Evolutionary conservation across 2,113 vertebrate genomes (phyloP).

Genomic region (Prietella phreatophila): DNA sequence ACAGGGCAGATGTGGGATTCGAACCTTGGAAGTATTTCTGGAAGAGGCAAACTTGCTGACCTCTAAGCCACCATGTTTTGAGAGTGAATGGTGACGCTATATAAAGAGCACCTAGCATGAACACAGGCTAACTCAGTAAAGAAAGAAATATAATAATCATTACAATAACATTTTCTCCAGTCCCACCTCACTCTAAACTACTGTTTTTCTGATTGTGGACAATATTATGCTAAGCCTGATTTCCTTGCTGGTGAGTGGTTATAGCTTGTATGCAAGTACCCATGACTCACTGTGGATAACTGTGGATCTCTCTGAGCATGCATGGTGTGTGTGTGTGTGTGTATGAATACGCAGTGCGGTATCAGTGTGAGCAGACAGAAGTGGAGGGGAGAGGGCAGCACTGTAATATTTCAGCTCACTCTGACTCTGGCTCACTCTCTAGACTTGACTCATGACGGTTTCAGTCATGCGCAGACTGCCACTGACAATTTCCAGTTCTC

Average conservation of each 20-base stretch:
- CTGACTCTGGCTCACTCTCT: conserved; percentile 13
- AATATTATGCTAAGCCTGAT: neutral
- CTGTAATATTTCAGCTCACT: conserved; percentile 18
- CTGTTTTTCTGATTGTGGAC: neutral
- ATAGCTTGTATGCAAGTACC: neutral
- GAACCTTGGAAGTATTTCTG: too few relatives aligned
- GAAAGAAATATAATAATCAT: neutral
- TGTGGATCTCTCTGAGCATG: neutral
- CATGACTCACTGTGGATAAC: conserved; percentile 27
- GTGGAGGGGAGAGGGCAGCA: conserved; percentile 25
- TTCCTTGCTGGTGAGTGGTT: neutral
- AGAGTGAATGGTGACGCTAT: neutral
- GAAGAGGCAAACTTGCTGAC: too few relatives aligned
- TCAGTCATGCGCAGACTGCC: neutral
- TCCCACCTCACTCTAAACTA: neutral
- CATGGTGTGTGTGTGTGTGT: conserved; percentile 4
- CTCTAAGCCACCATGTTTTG: neutral
- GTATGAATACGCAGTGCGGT: conserved; percentile 36
- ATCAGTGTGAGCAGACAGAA: conserved; percentile 21
- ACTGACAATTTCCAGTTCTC: neutral
- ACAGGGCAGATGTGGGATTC: too few relatives aligned
- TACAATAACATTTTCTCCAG: neutral
- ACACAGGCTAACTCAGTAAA: neutral
- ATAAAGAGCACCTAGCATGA: neutral
- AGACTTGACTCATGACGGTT: conserved; percentile 9